Evolutionary conservation across 2,797 vertebrate genomes (phyloP).

Genomic region (Cichlasoma orientale): DNA sequence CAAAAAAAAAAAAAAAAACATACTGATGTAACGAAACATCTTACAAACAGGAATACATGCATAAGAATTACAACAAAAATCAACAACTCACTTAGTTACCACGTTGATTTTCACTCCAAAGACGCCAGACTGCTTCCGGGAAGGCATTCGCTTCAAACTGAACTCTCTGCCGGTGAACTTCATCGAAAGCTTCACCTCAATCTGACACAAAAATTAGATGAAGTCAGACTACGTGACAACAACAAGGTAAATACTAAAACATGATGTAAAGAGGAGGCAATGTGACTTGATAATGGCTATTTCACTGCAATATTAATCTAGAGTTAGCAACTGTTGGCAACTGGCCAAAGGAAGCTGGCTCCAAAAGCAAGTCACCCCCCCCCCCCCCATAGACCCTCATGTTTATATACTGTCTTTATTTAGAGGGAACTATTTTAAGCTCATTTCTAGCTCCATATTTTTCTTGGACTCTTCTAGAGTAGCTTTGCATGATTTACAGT

Average conservation of each 20-base stretch:
- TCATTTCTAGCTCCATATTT: rapidly evolving
- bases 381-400: not conserved
- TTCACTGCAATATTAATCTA: not conserved
- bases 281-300: not conserved
- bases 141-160: conserved; percentile 93
- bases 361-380: not conserved
- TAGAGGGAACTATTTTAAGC: not conserved
- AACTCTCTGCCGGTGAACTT: conserved; percentile 95
- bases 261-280: not conserved
- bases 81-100: conserved; percentile 90
- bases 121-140: conserved; percentile 92
- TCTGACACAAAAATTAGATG: conserved; percentile 67
- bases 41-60: not conserved
- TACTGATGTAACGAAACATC: not conserved
- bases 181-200: conserved; percentile 93
- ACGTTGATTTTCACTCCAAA: conserved; percentile 93
- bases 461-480: not conserved
- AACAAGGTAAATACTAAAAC: rapidly evolving
- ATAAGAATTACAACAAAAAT: not conserved
- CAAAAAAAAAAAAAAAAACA: too few relatives aligned
- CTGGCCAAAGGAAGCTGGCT: not conserved
- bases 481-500: not conserved
- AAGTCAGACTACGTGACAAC: not conserved
- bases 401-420: not conserved
- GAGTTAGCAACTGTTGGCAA: not conserved